Evolutionary conservation across 2,113 vertebrate genomes (phyloP), one percentile per base, ranked within the genome.

Genomic region (Scomber japonicus): DNA sequence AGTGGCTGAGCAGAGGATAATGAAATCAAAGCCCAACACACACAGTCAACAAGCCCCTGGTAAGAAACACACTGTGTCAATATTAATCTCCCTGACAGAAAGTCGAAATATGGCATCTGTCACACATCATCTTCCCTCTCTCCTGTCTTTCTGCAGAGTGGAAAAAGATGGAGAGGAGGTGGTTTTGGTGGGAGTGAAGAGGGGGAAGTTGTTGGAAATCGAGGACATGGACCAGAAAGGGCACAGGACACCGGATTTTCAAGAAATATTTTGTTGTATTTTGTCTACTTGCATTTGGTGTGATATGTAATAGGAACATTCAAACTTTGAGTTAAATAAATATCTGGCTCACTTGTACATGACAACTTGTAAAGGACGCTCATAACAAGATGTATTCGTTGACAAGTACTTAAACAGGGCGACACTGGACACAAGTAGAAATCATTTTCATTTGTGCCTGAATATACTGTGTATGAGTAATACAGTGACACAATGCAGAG

Each of bases 31-130:
- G 92, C 88, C 93, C 93, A 94, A 94, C 93, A 92, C 93, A 94
- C 92, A 93, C 91, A 91, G 90, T 91, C 92, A 91, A 94, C 90
- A 93, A 89, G 91, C 95, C 94, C 80, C 91, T 88, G 93, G 94
- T 94, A 94, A 95, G 92, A 96, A 94, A 94, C 92, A 92, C 93
- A 92, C 87, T 90, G 93, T 96, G 95, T 95, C 95, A 96, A 95
- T 95, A 96, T 96, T 96, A 94, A 95, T 96, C 95, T 95, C 88
- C 75, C 88, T 93, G 95, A 95, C 94, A 96, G 94, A 95, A 95
- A 94, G 94, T 95, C 94, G 94, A 96, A 96, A 95, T 92, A 92
- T 93, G 91, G 93, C 95, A 93, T 95, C 94, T 95, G 95, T 95
- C 95, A 95, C 92, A 94, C 93, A 94, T 95, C 94, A 95, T 95